A percentile compares a stretch with the other conserved stretches of the same genome.
Evolutionary conservation across 2,797 vertebrate species (phyloP).

Genomic region (Sebastolobus altivelis): DNA sequence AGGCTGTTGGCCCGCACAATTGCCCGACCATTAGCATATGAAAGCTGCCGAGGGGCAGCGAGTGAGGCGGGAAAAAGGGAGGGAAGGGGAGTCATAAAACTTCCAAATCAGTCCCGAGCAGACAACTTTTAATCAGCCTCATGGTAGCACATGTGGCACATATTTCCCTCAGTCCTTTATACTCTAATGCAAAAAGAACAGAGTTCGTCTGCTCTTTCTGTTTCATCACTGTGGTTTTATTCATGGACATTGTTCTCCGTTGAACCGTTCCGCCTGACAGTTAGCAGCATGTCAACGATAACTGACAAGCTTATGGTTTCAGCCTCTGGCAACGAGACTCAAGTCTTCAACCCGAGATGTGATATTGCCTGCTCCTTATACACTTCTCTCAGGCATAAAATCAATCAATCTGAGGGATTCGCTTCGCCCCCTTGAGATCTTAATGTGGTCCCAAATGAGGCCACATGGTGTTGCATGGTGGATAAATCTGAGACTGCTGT

Average conservation of each 20-base stretch:
- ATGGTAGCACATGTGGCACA: slow-evolving; percentile 29
- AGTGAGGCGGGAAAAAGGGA: slow-evolving; percentile 61
- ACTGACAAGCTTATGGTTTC: slow-evolving; percentile 8
- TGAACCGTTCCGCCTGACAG: slow-evolving; percentile 16
- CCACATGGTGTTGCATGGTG: not conserved
- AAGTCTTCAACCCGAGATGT: not conserved
- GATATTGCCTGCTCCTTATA: not conserved
- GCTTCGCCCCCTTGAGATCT: slow-evolving; percentile 28
- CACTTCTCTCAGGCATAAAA: slow-evolving; percentile 38
- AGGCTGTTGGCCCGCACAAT: slow-evolving; percentile 80
- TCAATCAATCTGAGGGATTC: slow-evolving; percentile 46
- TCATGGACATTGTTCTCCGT: slow-evolving; percentile 1
- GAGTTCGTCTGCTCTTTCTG: not conserved
- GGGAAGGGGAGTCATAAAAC: slow-evolving; percentile 68
- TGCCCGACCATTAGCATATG: slow-evolving; percentile 79
- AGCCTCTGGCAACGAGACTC: not conserved
- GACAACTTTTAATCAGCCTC: slow-evolving; percentile 42
- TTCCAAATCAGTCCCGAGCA: slow-evolving; percentile 55
- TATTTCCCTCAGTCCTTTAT: slow-evolving; percentile 12
- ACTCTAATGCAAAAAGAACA: not conserved
- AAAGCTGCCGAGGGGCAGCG: slow-evolving; percentile 73
- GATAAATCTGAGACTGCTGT: not conserved
- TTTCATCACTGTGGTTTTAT: not conserved
- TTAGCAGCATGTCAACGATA: slow-evolving; percentile 9
- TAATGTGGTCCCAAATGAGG: slow-evolving; percentile 2